These are phyloP conservation scores for Myiothlypis coronata DNA, from an alignment of 2,797 vertebrate genomes.

Conservation along the genomic window DNA sequence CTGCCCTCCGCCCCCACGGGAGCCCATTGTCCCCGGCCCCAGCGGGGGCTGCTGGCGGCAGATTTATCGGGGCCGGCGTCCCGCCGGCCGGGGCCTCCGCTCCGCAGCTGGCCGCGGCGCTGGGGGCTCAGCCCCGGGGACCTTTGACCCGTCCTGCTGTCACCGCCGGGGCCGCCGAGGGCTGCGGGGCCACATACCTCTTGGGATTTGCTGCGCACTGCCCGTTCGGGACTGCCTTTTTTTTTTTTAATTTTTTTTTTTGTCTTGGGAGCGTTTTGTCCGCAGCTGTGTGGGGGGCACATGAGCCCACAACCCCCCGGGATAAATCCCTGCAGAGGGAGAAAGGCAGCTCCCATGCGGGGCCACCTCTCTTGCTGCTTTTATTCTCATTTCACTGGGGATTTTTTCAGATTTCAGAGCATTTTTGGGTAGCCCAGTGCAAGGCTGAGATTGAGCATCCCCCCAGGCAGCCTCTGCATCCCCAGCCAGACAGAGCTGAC, in stretches of 20 bases:
- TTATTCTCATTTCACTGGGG: neutral
- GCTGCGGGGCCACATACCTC: conserved; percentile 75
- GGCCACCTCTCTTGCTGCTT: neutral
- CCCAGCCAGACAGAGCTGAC: neutral
- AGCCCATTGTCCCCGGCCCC: conserved; percentile 75
- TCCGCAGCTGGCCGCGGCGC: conserved; percentile 77
- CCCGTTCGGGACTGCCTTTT: neutral
- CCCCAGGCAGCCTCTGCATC: neutral
- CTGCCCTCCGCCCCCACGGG: conserved; percentile 67
- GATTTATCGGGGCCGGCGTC: conserved; percentile 74
- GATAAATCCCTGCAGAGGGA: neutral
- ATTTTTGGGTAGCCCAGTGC: neutral
- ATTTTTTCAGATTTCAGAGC: fast-evolving
- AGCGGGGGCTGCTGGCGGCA: conserved; percentile 73
- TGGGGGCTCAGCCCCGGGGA: conserved; percentile 76
- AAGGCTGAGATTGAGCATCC: neutral
- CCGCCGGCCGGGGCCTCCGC: conserved; percentile 63
- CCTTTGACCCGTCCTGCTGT: conserved; percentile 82
- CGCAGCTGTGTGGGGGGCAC: conserved; percentile 19
- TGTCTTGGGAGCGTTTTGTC: conserved; percentile 2
- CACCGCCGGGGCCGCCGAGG: conserved; percentile 74
- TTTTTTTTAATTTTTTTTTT: neutral
- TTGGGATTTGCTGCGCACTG: conserved; percentile 72
- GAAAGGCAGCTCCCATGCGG: neutral
- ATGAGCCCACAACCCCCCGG: fast-evolving